phyloP scores from a whole-genome alignment of 2,797 vertebrate genomes.

The Smutsia temminckii region DNA sequence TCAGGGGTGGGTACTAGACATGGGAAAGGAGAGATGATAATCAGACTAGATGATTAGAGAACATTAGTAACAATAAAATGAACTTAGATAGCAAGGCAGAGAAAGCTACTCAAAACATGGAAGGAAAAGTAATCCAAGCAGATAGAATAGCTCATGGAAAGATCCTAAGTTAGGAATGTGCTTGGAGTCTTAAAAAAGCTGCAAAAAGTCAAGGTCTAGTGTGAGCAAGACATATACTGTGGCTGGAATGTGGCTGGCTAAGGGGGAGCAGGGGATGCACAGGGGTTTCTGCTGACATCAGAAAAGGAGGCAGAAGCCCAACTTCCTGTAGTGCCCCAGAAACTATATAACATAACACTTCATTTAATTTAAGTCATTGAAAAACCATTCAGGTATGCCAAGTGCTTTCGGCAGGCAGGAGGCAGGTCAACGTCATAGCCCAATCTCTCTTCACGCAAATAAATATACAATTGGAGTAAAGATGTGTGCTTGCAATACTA shows the following conservation, averaged over 20 bases:
- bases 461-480: neutral
- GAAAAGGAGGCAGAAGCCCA: neutral
- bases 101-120: neutral
- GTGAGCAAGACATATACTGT: neutral
- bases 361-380: neutral
- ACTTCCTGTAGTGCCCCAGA: neutral
- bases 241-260: neutral
- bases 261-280: neutral
- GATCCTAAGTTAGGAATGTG: neutral
- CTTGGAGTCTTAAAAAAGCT: neutral
- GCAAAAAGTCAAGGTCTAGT: neutral
- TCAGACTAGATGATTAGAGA: neutral
- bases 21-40: neutral
- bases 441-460: neutral
- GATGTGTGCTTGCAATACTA: neutral
- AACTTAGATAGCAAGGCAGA: neutral
- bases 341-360: neutral
- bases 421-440: neutral
- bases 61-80: neutral
- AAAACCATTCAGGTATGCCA: neutral
- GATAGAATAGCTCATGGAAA: neutral
- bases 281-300: neutral
- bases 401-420: neutral
- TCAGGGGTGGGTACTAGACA: neutral
- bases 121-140: neutral